Evolutionary conservation across 2,797 vertebrate genomes (phyloP), one percentile per base, ranked within the genome.

Genomic region (Halcyon leucocephala): DNA sequence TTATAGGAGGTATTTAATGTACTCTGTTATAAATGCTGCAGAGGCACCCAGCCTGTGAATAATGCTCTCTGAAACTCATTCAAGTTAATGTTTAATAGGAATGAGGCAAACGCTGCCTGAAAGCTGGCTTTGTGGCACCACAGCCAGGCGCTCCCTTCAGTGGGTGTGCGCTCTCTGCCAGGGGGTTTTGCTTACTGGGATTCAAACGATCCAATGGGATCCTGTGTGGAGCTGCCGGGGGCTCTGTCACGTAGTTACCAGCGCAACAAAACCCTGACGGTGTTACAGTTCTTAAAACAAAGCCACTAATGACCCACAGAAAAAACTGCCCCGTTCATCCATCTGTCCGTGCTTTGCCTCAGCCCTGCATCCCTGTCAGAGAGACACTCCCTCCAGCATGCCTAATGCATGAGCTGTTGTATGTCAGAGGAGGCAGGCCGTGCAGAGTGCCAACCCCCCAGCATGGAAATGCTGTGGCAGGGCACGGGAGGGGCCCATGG

Each of bases 341-440:
- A 0, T 42, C 61, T 26, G 14, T 66, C 52, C 1, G 1, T 78
- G 64, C 54, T 39, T 84, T 44, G n/a, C 18, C 28, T 48, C 55
- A 44, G 66, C 44, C 31, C 33, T 33, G 33, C 26, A 10, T 42
- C 55, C 22, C 48, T 10, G 13, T 20, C 29, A 29, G 72, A 54
- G 14, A 20, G 48, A 6, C 4, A 0, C 28, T 44, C 6, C 19
- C 41, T 0, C 1, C 31, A 21, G 46, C 31, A 1, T 1, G 7
- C 18, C 29, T 20, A 10, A 14, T 1, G 1, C 7, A 0, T 11
- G 90, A n/a, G 46, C 54, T 62, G 31, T 7, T 51, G 42, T 48
- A 1, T 0, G 0, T 51, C 64, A 16, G 5, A n/a, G 1, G 7
- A 37, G 25, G 46, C 18, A n/a, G 71, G 49, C n/a, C 2, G 0